Evolutionary conservation across 2,888 invertebrate species (phyloP), one percentile per base, ranked within the genome.

Genomic region (Euspilapteryx auroguttella): DNA sequence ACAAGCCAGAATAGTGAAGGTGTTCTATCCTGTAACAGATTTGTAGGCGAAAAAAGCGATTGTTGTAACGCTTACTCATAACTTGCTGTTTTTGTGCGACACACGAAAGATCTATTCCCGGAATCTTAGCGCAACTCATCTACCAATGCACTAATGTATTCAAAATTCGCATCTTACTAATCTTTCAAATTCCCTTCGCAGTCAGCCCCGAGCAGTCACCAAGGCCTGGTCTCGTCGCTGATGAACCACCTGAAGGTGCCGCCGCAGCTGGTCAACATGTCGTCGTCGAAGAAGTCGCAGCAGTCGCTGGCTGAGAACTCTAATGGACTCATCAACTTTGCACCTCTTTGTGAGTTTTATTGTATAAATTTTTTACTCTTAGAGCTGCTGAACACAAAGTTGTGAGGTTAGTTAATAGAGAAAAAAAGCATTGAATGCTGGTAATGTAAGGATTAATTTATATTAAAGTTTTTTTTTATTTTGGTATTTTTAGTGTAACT

Each of bases 311-410:
- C 81, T 14, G 90, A 91, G 43, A 78, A 80, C 4, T 64, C 76
- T n/a, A 87, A 89, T 42, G 89, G 89, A 3, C 66, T 94, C 11
- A 80, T 91, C 27, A 95, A 95, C 58, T 94, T 94, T 51, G 94
- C 94, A 3, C 94, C 94, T 0, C 79, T 92, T 20, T 93, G 90
- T 79, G 54, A 77, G 58, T 79, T 17, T n/a, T n/a, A 27, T 12
- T 27, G 11, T 1, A 12, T 24, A 3, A 3, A n/a, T 14, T 23
- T 2, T 5, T 23, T 8, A 14, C 15, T 2, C 21, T 1, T 11
- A 3, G 1, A 15, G 6, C 15, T 8, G 21, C 14, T 24, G 14
- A n/a, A n/a, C n/a, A n/a, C n/a, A n/a, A n/a, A n/a, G n/a, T n/a
- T n/a, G n/a, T n/a, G n/a, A n/a, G n/a, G n/a, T n/a, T n/a, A n/a